Evolutionary conservation across 2,797 vertebrate genomes (phyloP).

Genomic region (Falco concolor): DNA sequence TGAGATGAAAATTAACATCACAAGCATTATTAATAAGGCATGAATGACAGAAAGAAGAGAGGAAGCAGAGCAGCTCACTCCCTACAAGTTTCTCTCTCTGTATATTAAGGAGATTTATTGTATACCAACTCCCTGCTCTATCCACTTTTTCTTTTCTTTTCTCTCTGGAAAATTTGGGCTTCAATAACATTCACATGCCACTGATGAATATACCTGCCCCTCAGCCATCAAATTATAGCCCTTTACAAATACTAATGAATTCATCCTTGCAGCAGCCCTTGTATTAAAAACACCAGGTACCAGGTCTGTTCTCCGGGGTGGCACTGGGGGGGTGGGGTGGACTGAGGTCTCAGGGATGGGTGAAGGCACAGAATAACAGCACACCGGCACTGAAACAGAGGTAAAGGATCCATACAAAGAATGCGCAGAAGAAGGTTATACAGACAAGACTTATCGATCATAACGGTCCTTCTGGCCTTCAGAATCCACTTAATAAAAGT

Average conservation of each 20-base stretch:
- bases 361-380: neutral
- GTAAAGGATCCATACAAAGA: neutral
- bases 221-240: neutral
- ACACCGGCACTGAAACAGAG: neutral
- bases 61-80: neutral
- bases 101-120: constrained; percentile 37
- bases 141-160: neutral
- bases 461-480: neutral
- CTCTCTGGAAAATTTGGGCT: neutral
- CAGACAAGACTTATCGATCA: neutral
- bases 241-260: neutral
- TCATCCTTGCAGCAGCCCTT: neutral
- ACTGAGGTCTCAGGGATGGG: neutral
- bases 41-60: constrained; percentile 37
- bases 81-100: neutral
- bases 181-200: neutral
- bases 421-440: neutral
- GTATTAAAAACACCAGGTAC: neutral
- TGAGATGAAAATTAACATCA: constrained; percentile 62
- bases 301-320: neutral
- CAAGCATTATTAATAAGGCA: constrained; percentile 64
- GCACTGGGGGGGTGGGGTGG: neutral
- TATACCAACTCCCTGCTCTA: neutral
- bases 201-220: neutral
- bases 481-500: constrained; percentile 33